A percentile compares a stretch with the other conserved stretches of the same genome.
Evolutionary conservation across 2,797 vertebrate species (phyloP).

Genomic region (Graptemys geographica): DNA sequence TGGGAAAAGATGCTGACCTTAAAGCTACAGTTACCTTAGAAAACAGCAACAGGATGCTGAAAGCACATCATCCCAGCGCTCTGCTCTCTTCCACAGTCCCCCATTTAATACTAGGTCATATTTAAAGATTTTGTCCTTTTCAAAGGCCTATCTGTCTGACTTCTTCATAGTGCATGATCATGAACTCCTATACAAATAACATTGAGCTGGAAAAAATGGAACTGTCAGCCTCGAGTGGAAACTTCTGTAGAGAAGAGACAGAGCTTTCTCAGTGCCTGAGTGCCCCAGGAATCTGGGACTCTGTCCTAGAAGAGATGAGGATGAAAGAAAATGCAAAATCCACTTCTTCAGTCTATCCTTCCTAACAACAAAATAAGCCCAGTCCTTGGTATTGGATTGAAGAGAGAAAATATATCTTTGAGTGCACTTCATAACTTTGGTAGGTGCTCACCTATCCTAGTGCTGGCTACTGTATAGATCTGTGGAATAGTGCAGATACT

Average conservation of each 20-base stretch:
- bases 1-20: not conserved
- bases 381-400: not conserved
- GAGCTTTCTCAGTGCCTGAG: not conserved
- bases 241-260: not conserved
- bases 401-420: not conserved
- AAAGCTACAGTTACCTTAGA: not conserved
- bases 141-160: not conserved
- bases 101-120: not conserved
- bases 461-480: not conserved
- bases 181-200: not conserved
- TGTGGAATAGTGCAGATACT: not conserved
- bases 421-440: not conserved
- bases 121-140: not conserved
- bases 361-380: not conserved
- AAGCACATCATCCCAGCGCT: not conserved
- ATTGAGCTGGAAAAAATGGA: not conserved
- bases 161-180: not conserved
- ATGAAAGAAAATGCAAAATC: not conserved
- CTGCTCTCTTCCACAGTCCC: not conserved
- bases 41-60: fast-evolving
- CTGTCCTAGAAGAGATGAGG: not conserved
- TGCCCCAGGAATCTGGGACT: not conserved
- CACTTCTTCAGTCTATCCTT: not conserved
- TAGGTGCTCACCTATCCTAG: not conserved
- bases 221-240: not conserved